Evolutionary conservation across 2,113 vertebrate genomes (phyloP), one percentile per base, ranked within the genome.

Genomic region (Odocoileus hemionus): DNA sequence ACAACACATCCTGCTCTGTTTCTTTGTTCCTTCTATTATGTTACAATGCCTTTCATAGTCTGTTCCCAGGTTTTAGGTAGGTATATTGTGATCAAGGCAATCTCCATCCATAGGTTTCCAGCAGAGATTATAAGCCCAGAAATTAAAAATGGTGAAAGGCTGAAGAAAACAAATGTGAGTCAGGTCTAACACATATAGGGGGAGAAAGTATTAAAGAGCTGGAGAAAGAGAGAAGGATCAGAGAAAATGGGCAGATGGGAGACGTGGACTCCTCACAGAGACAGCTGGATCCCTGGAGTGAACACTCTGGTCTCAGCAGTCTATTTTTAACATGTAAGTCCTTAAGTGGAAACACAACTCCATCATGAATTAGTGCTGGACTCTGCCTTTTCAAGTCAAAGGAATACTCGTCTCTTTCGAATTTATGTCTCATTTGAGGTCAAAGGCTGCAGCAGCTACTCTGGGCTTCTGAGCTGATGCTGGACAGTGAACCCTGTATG

Each of bases 371-470:
- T 67, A 60, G 17, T 82, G 80, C 33, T 54, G 10, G 55, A 64
- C n/a, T 39, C 85, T 83, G 85, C 33, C 45, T 91, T 95, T 74
- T 89, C 78, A 86, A 92, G 36, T 57, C 70, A 94, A 93, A 95
- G 58, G 28, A 83, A 80, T 82, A 83, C 16, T 64, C 4, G 70
- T 86, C 87, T 82, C 50, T 91, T 94, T 94, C 80, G 90, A 52
- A 96, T 1, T 57, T 54, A 39, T 55, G 13, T 90, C 54, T 97
- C 86, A 60, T 43, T 33, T 88, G 39, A 85, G 39, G 25, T 55
- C 23, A 25, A 57, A 70, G 52, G n/a, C 57, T 55, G 12, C 28
- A 74, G 74, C 36, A 64, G 70, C 70, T 89, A n/a, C 57, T 33
- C 23, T 21, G 70, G 47, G 21, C 43, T 94, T 90, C 85, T 50